Evolutionary conservation across 2,113 vertebrate genomes (phyloP).

Genomic region (Antigone vipio): DNA sequence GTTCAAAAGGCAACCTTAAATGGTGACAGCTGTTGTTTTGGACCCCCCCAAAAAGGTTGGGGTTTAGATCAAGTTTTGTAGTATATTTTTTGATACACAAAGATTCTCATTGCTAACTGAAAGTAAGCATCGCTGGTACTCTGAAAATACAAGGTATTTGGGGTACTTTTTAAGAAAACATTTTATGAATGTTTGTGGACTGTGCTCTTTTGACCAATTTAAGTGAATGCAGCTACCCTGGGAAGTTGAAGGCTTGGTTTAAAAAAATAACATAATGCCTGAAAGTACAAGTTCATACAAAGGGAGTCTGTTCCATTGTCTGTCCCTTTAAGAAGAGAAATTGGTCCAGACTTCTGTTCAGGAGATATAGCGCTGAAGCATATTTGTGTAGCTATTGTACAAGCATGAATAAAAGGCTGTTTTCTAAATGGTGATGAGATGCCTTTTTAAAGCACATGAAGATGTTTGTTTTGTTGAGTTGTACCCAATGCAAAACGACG

Average conservation of each 20-base stretch:
- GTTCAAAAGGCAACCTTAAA: background rate
- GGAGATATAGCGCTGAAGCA: background rate
- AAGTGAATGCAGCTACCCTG: background rate
- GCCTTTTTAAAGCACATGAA: constrained; percentile 30
- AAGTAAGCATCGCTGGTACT: background rate
- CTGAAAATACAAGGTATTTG: background rate
- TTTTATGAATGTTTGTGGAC: background rate
- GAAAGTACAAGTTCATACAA: background rate
- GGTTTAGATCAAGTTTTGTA: background rate
- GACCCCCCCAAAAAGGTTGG: too few relatives aligned
- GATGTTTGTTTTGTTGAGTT: constrained; percentile 51
- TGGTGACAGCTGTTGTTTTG: background rate
- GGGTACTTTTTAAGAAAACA: background rate
- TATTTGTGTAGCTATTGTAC: background rate
- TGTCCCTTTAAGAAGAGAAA: background rate
- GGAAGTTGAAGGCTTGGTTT: background rate
- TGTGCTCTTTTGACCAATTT: background rate
- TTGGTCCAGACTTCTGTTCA: background rate
- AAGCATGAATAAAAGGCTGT: background rate
- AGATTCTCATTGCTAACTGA: background rate
- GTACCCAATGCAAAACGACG: background rate
- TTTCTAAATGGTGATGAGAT: background rate
- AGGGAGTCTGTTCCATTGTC: background rate
- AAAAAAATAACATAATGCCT: background rate
- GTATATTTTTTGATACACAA: background rate